These are phyloP conservation scores for Chionodraco myersi DNA, from an alignment of 2,113 vertebrate genomes.

Conservation along the genomic window DNA sequence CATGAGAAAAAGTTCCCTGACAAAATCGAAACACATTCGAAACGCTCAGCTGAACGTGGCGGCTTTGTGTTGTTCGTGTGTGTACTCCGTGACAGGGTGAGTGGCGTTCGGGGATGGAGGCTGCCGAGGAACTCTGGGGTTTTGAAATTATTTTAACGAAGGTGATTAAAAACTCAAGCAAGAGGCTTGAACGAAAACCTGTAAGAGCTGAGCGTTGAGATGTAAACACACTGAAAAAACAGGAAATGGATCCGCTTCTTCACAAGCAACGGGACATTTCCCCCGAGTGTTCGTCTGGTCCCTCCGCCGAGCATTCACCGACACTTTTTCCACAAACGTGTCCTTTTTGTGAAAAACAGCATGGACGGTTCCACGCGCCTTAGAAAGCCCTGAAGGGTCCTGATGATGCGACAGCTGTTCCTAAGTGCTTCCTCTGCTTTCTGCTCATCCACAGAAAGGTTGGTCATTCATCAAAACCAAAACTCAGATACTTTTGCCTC, in stretches of 20 bases:
- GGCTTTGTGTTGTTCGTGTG: conserved; percentile 12
- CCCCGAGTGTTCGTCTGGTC: neutral
- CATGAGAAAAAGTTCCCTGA: conserved; percentile 41
- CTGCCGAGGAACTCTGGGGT: neutral
- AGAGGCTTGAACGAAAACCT: neutral
- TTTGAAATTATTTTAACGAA: neutral
- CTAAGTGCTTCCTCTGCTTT: conserved; percentile 55
- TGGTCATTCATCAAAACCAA: conserved; percentile 18
- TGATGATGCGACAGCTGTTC: neutral
- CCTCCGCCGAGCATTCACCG: neutral
- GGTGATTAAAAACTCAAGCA: conserved; percentile 14
- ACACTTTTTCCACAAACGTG: neutral
- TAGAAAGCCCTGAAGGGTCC: conserved; percentile 18
- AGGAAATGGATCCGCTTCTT: conserved; percentile 15
- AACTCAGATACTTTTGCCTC: conserved; percentile 27
- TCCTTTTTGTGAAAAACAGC: neutral
- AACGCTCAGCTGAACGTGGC: neutral
- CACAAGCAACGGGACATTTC: neutral
- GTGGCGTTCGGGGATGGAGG: neutral
- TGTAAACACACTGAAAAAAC: conserved; percentile 50
- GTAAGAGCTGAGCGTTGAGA: neutral
- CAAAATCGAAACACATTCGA: conserved; percentile 50
- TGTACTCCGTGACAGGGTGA: conserved; percentile 8
- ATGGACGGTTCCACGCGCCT: neutral
- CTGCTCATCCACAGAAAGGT: conserved; percentile 27